Percentiles rank a stretch among this genome's conserved stretches.
Evolutionary conservation across 2,888 invertebrate species (phyloP).

Genomic region (Lycophotia porphyrea): DNA sequence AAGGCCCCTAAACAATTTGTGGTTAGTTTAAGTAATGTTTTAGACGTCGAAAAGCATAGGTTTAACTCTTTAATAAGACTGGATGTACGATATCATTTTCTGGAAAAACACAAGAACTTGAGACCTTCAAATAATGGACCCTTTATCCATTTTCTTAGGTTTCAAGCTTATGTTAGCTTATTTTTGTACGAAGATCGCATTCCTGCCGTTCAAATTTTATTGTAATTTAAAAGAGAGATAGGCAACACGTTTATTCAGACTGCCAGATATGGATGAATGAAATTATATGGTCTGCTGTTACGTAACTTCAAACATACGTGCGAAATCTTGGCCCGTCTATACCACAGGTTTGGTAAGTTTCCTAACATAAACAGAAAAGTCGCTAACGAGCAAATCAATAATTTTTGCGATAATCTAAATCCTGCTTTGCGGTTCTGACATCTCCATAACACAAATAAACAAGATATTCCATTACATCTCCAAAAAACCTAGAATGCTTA

Average conservation of each 20-base stretch:
- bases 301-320: constrained; percentile 17
- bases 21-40: constrained; percentile 20
- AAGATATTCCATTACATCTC: neutral
- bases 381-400: neutral
- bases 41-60: constrained; percentile 2
- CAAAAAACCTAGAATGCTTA: neutral
- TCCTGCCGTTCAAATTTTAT: no score
- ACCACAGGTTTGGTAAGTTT: constrained; percentile 27
- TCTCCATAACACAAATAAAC: constrained; percentile 26
- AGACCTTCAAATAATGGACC: neutral
- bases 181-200: neutral
- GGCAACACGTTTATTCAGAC: neutral
- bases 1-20: constrained; percentile 28
- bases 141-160: neutral
- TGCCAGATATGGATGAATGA: constrained; percentile 19
- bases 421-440: constrained; percentile 8
- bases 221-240: constrained; percentile 1
- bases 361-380: constrained; percentile 19
- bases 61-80: constrained; percentile 12
- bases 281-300: constrained; percentile 12
- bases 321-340: constrained; percentile 6
- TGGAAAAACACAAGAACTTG: neutral
- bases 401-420: constrained; percentile 1
- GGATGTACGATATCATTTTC: neutral
- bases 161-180: neutral